Conservation (phyloP, 2,888 invertebrate species). For the Mylabris sibirica region DNA sequence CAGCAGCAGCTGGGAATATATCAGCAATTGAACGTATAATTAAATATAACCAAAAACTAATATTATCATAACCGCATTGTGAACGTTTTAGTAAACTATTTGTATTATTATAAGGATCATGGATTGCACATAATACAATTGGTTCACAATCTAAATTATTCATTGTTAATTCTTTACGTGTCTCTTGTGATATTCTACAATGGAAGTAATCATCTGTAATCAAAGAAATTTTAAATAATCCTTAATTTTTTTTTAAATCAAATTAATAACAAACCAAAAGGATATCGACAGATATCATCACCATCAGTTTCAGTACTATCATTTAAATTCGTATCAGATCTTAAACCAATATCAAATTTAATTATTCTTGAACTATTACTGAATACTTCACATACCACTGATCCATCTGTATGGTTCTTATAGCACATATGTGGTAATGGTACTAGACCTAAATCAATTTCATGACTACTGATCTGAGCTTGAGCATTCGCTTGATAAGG, state of each 20-base stretch:
- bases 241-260: neutral
- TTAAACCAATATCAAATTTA: slow-evolving; percentile 64
- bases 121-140: slow-evolving; percentile 74
- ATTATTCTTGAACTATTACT: slow-evolving; percentile 65
- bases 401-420: slow-evolving; percentile 48
- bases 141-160: slow-evolving; percentile 65
- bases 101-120: slow-evolving; percentile 73
- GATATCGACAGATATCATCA: slow-evolving; percentile 72
- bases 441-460: slow-evolving; percentile 33
- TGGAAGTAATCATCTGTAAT: slow-evolving; percentile 63
- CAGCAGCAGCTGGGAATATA: slow-evolving; percentile 76
- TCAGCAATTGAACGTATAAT: slow-evolving; percentile 75
- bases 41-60: slow-evolving; percentile 76
- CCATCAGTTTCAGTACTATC: slow-evolving; percentile 58
- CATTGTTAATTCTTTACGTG: slow-evolving; percentile 53
- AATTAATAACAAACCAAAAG: slow-evolving; percentile 60
- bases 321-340: slow-evolving; percentile 47
- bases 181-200: slow-evolving; percentile 69
- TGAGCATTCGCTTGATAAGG: neutral
- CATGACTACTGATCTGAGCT: slow-evolving; percentile 13
- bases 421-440: slow-evolving; percentile 68
- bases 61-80: slow-evolving; percentile 74
- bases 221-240: slow-evolving; percentile 12
- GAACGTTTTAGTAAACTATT: slow-evolving; percentile 73
- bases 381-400: slow-evolving; percentile 68